These are phyloP conservation scores for Acipenser oxyrinchus DNA, from an alignment of 2,797 vertebrate genomes.

Conservation along the genomic window DNA sequence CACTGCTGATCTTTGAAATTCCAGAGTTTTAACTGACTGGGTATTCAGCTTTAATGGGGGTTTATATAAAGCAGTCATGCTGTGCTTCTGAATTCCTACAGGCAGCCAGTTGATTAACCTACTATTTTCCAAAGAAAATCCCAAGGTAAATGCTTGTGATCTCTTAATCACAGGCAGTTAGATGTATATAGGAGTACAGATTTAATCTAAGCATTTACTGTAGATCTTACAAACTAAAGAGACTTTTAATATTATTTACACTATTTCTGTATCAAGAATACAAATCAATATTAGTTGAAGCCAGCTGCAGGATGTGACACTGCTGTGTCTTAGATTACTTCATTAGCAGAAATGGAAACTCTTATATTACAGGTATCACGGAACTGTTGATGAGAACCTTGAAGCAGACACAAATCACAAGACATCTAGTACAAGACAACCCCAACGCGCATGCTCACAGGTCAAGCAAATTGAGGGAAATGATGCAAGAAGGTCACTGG, in stretches of 20 bases:
- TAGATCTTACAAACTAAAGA: too few relatives aligned
- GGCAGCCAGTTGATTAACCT: neutral
- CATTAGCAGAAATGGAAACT: constrained; percentile 32
- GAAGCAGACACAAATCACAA: constrained; percentile 2
- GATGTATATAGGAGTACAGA: too few relatives aligned
- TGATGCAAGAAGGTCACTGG: constrained; percentile 25
- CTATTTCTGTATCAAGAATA: constrained; percentile 7
- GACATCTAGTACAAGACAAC: constrained; percentile 7
- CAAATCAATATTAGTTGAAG: constrained; percentile 13
- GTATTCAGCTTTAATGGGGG: too few relatives aligned
- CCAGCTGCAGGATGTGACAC: neutral
- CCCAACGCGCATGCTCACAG: constrained; percentile 28
- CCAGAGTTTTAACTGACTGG: too few relatives aligned
- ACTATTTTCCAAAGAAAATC: too few relatives aligned
- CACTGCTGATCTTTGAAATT: too few relatives aligned
- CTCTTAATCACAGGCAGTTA: too few relatives aligned
- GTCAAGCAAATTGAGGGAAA: constrained; percentile 28
- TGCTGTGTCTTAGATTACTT: constrained; percentile 20
- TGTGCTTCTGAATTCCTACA: neutral
- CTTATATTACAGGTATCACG: constrained; percentile 12
- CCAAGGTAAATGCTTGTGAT: too few relatives aligned
- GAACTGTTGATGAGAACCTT: constrained; percentile 29
- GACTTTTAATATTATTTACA: neutral
- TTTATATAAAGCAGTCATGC: neutral
- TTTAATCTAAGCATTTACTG: too few relatives aligned